Evolutionary conservation across 2,113 vertebrate species (phyloP).

Genomic region (Colistium nudipinnis): DNA sequence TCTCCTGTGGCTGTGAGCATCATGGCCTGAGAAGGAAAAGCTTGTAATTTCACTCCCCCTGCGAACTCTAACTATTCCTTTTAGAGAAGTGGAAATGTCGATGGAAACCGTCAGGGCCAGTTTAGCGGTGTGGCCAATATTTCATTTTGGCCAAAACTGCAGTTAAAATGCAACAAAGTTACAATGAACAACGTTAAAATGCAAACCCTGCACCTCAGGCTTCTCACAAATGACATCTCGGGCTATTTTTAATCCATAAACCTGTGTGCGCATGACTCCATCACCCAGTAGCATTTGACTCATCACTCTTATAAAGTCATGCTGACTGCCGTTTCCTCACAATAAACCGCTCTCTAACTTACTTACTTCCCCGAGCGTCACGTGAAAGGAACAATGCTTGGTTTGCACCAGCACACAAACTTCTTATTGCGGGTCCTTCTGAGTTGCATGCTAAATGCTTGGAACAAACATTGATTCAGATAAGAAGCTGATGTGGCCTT

Average conservation of each 20-base stretch:
- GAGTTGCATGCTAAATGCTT: background rate
- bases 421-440: background rate
- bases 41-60: constrained; percentile 33
- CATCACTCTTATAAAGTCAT: constrained; percentile 30
- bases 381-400: constrained; percentile 16
- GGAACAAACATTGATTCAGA: constrained; percentile 2
- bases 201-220: constrained; percentile 10
- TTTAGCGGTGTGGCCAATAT: constrained; percentile 3
- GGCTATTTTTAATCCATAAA: constrained; percentile 10
- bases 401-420: background rate
- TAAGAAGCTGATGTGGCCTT: background rate
- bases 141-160: constrained; percentile 6
- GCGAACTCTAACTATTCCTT: constrained; percentile 21
- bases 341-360: constrained; percentile 33
- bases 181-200: constrained; percentile 12
- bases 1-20: constrained; percentile 8
- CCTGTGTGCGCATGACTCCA: background rate
- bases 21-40: constrained; percentile 3
- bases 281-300: constrained; percentile 13
- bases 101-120: background rate
- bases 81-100: constrained; percentile 18
- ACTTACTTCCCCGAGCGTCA: constrained; percentile 65
- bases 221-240: constrained; percentile 6
- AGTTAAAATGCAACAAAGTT: too few relatives aligned
- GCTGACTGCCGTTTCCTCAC: constrained; percentile 37